Conservation (phyloP, 1,140 invertebrate genomes). For the Helicoverpa armigera region DNA sequence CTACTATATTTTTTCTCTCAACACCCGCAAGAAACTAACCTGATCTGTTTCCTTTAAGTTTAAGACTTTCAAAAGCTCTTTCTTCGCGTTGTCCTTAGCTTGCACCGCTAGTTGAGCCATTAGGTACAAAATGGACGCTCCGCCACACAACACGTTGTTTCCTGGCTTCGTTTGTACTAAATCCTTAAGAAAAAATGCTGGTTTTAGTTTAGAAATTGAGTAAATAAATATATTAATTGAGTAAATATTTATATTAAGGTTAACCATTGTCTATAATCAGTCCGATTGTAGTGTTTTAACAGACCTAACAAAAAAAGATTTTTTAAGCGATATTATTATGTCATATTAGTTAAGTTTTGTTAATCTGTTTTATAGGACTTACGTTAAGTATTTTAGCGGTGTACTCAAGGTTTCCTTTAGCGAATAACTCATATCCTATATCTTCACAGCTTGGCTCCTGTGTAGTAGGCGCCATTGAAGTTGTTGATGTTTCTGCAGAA, state of each 20-base stretch:
- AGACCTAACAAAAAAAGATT: too few relatives aligned
- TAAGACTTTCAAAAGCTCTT: not conserved
- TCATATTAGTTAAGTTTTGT: not conserved
- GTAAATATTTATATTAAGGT: not conserved
- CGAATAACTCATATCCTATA: not conserved
- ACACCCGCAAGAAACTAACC: not conserved
- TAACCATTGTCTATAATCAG: not conserved
- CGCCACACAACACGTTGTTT: not conserved
- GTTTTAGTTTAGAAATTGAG: not conserved
- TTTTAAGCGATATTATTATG: too few relatives aligned
- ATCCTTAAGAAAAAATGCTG: not conserved
- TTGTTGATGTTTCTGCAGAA: not conserved
- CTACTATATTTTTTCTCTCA: not conserved
- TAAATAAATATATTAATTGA: too few relatives aligned
- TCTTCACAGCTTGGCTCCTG: not conserved
- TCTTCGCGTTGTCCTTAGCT: not conserved
- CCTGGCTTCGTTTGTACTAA: not conserved
- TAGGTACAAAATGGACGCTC: constrained; percentile 4
- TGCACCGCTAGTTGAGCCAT: constrained; percentile 1
- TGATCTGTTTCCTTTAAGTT: constrained; percentile 6
- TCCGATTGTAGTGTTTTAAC: too few relatives aligned
- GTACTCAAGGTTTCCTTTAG: constrained; percentile 2
- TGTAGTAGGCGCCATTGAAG: not conserved
- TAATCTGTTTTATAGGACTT: not conserved
- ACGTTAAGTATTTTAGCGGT: constrained; percentile 36